These are phyloP conservation scores for Carduelis carduelis DNA, from an alignment of 2,797 vertebrate species.

Conservation along the genomic window DNA sequence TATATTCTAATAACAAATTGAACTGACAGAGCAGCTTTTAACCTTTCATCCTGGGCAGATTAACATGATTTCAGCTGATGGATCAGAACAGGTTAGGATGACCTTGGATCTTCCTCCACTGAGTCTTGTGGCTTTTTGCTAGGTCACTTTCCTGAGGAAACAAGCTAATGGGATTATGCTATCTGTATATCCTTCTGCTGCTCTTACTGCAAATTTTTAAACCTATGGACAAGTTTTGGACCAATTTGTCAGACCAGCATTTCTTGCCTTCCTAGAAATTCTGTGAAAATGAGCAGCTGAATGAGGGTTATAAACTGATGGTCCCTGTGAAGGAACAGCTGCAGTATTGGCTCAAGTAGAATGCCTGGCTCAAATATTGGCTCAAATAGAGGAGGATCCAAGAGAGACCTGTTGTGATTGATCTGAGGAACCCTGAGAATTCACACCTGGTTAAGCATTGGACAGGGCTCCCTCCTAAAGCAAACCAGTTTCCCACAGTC, in stretches of 20 bases:
- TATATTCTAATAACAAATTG: constrained; percentile 34
- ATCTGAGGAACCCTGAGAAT: not conserved
- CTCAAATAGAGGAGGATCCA: not conserved
- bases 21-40: constrained; percentile 70
- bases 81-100: constrained; percentile 48
- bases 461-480: not conserved
- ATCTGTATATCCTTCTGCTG: not conserved
- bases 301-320: not conserved
- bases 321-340: not conserved
- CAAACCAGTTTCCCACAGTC: not conserved
- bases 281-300: not conserved
- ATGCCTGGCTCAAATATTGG: not conserved
- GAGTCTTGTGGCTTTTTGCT: not conserved
- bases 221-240: not conserved
- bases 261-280: not conserved
- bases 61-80: constrained; percentile 62
- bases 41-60: constrained; percentile 59
- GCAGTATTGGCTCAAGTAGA: not conserved
- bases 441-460: not conserved
- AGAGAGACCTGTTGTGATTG: not conserved
- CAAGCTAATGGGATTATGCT: not conserved
- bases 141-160: not conserved
- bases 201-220: not conserved
- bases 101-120: constrained; percentile 31
- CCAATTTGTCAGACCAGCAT: not conserved